These are phyloP conservation scores for Cataglyphis cursor DNA, from an alignment of 2,888 invertebrate genomes.

Conservation along the genomic window DNA sequence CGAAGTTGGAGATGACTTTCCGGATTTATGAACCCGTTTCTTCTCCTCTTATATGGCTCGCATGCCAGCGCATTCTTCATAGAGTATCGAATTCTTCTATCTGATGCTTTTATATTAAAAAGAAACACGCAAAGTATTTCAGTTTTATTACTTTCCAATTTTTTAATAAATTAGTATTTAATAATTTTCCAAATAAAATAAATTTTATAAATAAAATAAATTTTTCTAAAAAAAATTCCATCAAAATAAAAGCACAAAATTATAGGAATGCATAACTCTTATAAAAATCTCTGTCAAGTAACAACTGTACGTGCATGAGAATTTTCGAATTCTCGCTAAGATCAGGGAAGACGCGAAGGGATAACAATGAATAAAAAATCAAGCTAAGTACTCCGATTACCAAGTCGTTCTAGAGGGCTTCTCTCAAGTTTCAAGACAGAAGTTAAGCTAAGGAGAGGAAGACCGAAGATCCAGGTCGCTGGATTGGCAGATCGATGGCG, in stretches of 20 bases:
- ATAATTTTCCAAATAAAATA: not conserved
- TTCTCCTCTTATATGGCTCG: conserved; percentile 12
- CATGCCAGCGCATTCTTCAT: not conserved
- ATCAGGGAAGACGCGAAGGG: not conserved
- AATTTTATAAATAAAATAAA: not conserved
- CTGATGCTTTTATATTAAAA: not conserved
- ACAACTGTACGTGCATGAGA: conserved; percentile 6
- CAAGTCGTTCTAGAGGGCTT: conserved; percentile 34
- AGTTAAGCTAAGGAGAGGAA: conserved; percentile 18
- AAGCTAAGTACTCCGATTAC: conserved; percentile 43
- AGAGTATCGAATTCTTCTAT: conserved; percentile 6
- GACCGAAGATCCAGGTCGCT: conserved; percentile 36
- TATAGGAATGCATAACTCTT: not conserved
- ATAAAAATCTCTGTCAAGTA: conserved; percentile 9
- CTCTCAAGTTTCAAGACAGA: conserved; percentile 21
- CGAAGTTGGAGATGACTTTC: conserved; percentile 46
- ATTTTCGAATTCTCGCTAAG: conserved; percentile 7
- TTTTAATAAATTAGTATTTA: not conserved
- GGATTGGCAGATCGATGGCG: conserved; percentile 70
- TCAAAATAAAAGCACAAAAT: not conserved
- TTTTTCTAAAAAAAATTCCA: not conserved
- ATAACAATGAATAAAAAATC: conserved; percentile 46
- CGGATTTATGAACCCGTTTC: conserved; percentile 51
- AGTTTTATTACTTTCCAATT: not conserved
- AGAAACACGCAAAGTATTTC: not conserved